Conservation (phyloP, 2,797 vertebrate species). For the Hyperoplus immaculatus region DNA sequence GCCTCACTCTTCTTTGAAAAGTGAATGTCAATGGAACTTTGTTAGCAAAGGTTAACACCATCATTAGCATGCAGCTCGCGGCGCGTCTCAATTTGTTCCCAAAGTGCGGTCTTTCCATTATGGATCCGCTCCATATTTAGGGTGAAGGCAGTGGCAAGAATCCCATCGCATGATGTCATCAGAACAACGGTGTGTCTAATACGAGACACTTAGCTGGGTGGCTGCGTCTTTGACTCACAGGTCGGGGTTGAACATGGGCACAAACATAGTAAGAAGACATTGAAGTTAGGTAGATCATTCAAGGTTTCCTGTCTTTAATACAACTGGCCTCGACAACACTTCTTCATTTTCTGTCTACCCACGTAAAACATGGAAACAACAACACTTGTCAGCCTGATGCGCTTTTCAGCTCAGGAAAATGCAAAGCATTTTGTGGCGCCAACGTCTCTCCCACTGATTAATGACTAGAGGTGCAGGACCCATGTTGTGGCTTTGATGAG, state of each 20-base stretch:
- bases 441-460: constrained; percentile 67
- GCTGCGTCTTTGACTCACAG: constrained; percentile 43
- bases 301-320: neutral
- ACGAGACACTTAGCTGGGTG: constrained; percentile 8
- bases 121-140: constrained; percentile 64
- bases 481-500: constrained; percentile 80
- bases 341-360: constrained; percentile 21
- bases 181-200: constrained; percentile 35
- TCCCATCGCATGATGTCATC: constrained; percentile 47
- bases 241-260: constrained; percentile 27
- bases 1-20: constrained; percentile 36
- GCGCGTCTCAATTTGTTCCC: constrained; percentile 70
- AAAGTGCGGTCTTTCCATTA: constrained; percentile 62
- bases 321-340: constrained; percentile 6
- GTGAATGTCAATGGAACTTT: constrained; percentile 72
- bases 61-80: constrained; percentile 72
- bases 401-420: constrained; percentile 36
- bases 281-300: neutral
- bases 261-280: neutral
- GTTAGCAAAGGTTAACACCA: constrained; percentile 74
- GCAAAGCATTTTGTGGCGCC: constrained; percentile 30
- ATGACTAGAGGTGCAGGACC: constrained; percentile 75
- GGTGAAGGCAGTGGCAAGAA: constrained; percentile 29
- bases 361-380: constrained; percentile 40
- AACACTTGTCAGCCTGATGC: constrained; percentile 61